Evolutionary conservation across 1,140 invertebrate species (phyloP).

Genomic region (Bombus confusus): DNA sequence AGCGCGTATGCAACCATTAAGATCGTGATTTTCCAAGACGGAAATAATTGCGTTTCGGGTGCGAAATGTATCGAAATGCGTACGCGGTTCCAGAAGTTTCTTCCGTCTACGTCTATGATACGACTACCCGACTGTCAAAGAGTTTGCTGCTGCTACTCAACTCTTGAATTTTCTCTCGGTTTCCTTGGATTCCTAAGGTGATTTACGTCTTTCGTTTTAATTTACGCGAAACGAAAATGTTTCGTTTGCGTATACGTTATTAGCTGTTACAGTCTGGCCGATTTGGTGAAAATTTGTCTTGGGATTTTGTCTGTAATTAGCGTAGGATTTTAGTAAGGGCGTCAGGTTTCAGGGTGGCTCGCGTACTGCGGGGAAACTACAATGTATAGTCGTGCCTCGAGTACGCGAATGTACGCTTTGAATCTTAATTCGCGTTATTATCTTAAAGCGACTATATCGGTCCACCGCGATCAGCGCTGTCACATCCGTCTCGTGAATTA

Average conservation of each 20-base stretch:
- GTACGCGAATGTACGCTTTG: conserved; percentile 62
- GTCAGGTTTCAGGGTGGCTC: conserved; percentile 61
- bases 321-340: conserved; percentile 66
- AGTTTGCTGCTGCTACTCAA: no score
- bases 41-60: conserved; percentile 31
- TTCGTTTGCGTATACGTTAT: not conserved
- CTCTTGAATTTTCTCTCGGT: no score
- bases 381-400: conserved; percentile 56
- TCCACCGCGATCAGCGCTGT: not conserved
- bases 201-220: not conserved
- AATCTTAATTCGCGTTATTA: conserved; percentile 73
- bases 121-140: no score
- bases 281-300: conserved; percentile 2
- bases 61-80: no score
- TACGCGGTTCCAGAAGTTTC: not conserved
- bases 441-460: conserved; percentile 56
- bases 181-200: not conserved
- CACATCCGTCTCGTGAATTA: conserved; percentile 8
- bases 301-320: conserved; percentile 47
- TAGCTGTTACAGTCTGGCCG: not conserved
- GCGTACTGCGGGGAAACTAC: conserved; percentile 33
- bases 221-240: not conserved
- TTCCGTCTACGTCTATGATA: not conserved
- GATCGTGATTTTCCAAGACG: conserved; percentile 20
- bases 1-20: not conserved